Evolutionary conservation across 1,140 invertebrate genomes (phyloP), one percentile per base, ranked within the genome.

Genomic region (Zophobas morio): DNA sequence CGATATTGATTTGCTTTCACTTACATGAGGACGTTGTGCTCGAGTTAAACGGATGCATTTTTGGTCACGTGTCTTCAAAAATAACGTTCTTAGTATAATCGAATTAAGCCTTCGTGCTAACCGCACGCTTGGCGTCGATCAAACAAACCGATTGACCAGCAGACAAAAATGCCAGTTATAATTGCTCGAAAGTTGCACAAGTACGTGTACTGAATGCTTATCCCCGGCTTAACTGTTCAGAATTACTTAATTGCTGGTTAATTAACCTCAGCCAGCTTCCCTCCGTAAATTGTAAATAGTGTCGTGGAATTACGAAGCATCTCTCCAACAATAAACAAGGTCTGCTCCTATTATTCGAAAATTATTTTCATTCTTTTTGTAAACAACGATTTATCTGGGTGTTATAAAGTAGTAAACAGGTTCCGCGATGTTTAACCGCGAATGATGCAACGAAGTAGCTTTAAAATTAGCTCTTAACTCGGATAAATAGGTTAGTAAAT

Each of bases 401-500:
- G 49, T 20, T 51, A 4, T 20, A 51, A 51, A 51, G 3, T 20
- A 20, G 60, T 42, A 66, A 66, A 66, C 60, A 66, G 60, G 60
- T 66, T 66, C 8, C 20, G 2, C 35, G 35, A 53, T 53, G 49
- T 53, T 46, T 53, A 53, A 60, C 36, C 54, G 56, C 39, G 60
- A 66, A 66, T 66, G 60, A 66, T 66, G 60, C 60, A 66, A 66
- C 33, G 60, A 33, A 66, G 20, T 37, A 42, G 60, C 60, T 66
- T 66, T 66, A 66, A 66, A 66, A 66, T 66, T 66, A 66, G 60
- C 60, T 66, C 60, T 66, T 66, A 66, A 66, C 37, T 66, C 37
- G 60, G 60, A 66, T 40, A 66, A 66, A 66, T 66, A 66, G 60
- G 60, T 66, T 66, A 66, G 60, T 66, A 66, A 66, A 66, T 66